Base-by-base conservation (phyloP, 2,888 invertebrate genomes). In the Phaonia tiefii region DNA sequence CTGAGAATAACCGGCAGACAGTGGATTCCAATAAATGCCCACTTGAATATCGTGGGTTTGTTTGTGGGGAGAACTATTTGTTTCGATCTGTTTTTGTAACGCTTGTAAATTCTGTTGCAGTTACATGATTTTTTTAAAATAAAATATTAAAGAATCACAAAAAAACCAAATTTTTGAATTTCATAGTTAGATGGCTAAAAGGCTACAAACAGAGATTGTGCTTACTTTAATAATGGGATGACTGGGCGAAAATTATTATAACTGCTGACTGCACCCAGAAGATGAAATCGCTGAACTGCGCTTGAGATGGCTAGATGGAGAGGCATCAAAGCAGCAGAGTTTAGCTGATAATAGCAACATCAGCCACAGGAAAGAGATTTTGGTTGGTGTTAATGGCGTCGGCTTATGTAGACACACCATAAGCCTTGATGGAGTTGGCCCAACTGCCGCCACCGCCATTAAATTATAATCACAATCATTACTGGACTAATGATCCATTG, bases 401-500 rank as follows among this genome's bases (percentile, higher is more conserved):
- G 70, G 66, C 51, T 71, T 51, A 70, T 44, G 74, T 56, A 42
- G 31, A 39, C 39, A 71, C 15, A 20, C 37, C 22, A 22, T 44
- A 2, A 13, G 2, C 44, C 10, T 2, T 13, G 5, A 10, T 37
- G 37, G 15, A 2, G 76, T 63, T 78, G 78, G 72, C 46, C 78
- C 65, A 73, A 78, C 81, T 81, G 81, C 81, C 81, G 81, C 78
- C 78, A 78, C 78, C 81, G 63, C 81, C 81, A 81, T 81, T 81
- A 81, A 78, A 75, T 75, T 75, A 75, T 78, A 81, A 81, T 60
- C 75, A 65, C 75, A 78, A 78, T 81, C 75, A 78, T 78, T 78
- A 81, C 75, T 72, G 63, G 69, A 75, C 78, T 78, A 75, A 78
- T 78, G 75, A 81, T 81, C 67, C 51, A 37, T 11, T 4, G 8